A percentile compares a stretch with the other conserved stretches of the same genome.
phyloP scores from a whole-genome alignment of 2,797 vertebrate genomes.

The Pelobates cultripes region DNA sequence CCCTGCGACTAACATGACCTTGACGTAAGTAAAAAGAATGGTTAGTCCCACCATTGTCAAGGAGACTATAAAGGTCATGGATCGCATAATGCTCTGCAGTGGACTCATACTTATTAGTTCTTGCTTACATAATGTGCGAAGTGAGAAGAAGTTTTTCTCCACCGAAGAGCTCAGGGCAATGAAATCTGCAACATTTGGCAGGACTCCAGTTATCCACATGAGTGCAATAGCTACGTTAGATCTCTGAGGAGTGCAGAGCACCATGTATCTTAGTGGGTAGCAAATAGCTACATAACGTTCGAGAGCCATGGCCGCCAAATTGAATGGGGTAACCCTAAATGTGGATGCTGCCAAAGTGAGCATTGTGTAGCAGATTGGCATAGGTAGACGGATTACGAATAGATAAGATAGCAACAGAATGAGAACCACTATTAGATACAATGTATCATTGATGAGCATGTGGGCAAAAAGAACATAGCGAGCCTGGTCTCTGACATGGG shows the following conservation, averaged over 20 bases:
- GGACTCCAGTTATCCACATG: neutral
- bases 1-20: slow-evolving; percentile 72
- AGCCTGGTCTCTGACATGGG: slow-evolving; percentile 70
- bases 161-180: neutral
- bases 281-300: slow-evolving; percentile 78
- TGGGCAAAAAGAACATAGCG: slow-evolving; percentile 75
- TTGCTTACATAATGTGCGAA: neutral
- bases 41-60: slow-evolving; percentile 56
- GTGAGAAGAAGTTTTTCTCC: slow-evolving; percentile 9
- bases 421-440: slow-evolving; percentile 68
- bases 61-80: slow-evolving; percentile 55
- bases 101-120: neutral
- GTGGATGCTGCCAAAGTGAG: slow-evolving; percentile 55
- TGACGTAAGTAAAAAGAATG: slow-evolving; percentile 76
- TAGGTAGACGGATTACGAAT: slow-evolving; percentile 59
- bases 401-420: slow-evolving; percentile 70
- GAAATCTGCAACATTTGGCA: slow-evolving; percentile 4
- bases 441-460: slow-evolving; percentile 76
- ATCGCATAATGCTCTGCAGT: slow-evolving; percentile 58
- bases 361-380: slow-evolving; percentile 62
- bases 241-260: slow-evolving; percentile 69
- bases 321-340: slow-evolving; percentile 72
- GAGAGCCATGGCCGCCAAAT: slow-evolving; percentile 77
- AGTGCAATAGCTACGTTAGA: slow-evolving; percentile 68
- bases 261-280: slow-evolving; percentile 68